These are phyloP conservation scores for Nixonia krombeini DNA, from an alignment of 1,140 invertebrate genomes.

Conservation along the genomic window DNA sequence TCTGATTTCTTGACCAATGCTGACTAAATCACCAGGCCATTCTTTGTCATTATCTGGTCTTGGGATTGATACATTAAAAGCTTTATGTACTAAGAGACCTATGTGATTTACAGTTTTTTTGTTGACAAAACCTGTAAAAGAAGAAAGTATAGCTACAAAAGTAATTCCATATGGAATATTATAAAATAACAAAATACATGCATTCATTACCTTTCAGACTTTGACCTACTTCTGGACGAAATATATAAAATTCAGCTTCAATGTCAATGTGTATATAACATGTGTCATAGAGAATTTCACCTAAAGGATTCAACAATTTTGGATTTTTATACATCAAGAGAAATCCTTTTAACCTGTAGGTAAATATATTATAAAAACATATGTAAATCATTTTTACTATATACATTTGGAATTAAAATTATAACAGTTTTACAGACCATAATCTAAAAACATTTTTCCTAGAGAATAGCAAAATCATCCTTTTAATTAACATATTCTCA, in stretches of 20 bases:
- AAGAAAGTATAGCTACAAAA: conserved; percentile 13
- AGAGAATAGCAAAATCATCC: conserved; percentile 8
- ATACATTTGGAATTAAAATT: no score
- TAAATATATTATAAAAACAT: conserved; percentile 15
- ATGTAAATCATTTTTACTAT: background rate
- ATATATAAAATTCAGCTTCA: conserved; percentile 78
- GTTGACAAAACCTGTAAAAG: conserved; percentile 73
- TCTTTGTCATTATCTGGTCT: conserved; percentile 69
- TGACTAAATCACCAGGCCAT: conserved; percentile 73
- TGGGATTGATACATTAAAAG: conserved; percentile 78
- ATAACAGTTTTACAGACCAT: no score
- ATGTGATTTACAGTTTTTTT: conserved; percentile 76
- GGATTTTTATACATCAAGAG: conserved; percentile 77
- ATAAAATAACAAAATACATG: conserved; percentile 42
- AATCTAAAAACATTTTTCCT: conserved; percentile 8
- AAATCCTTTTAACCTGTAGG: conserved; percentile 74
- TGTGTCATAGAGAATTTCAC: conserved; percentile 73
- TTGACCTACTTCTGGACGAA: conserved; percentile 71
- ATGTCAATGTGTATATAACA: conserved; percentile 76
- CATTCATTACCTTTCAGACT: conserved; percentile 64
- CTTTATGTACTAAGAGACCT: conserved; percentile 76
- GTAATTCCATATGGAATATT: no score
- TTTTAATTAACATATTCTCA: background rate
- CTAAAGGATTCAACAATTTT: conserved; percentile 72
- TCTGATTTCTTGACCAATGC: conserved; percentile 74